These are phyloP conservation scores for Ostrea edulis DNA, from an alignment of 1,140 invertebrate species.

Conservation along the genomic window DNA sequence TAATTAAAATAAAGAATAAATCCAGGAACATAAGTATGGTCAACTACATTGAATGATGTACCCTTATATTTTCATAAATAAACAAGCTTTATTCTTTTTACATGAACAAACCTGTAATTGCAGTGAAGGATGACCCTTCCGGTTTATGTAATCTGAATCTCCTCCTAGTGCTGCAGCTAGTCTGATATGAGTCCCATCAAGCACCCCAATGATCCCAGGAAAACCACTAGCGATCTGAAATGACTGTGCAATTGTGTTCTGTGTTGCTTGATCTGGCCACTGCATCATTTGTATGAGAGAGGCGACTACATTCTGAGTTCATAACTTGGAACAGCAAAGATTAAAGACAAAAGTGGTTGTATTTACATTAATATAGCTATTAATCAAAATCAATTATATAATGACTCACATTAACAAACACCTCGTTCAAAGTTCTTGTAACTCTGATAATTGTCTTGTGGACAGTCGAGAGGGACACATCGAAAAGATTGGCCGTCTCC, in stretches of 20 bases:
- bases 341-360: too few species aligned
- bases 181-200: slow-evolving; percentile 54
- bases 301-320: too few species aligned
- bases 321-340: too few species aligned
- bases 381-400: too few species aligned
- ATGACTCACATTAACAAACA: slow-evolving; percentile 11
- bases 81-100: too few species aligned
- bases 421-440: neutral
- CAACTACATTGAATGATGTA: neutral
- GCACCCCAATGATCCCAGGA: slow-evolving; percentile 46
- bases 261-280: slow-evolving; percentile 43
- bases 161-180: slow-evolving; percentile 27
- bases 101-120: slow-evolving; percentile 39
- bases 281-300: slow-evolving; percentile 42
- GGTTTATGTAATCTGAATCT: slow-evolving; percentile 51
- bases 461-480: neutral
- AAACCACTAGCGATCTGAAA: slow-evolving; percentile 47
- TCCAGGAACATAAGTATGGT: neutral
- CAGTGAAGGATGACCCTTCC: slow-evolving; percentile 48
- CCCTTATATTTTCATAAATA: neutral
- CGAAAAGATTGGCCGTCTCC: slow-evolving; percentile 40
- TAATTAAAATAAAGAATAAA: too few species aligned
- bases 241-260: slow-evolving; percentile 24
- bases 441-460: slow-evolving; percentile 17
- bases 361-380: too few species aligned